Percentiles rank a stretch among this genome's conserved stretches.
phyloP scores from a whole-genome alignment of 2,113 vertebrate species.

The Anolis carolinensis region DNA sequence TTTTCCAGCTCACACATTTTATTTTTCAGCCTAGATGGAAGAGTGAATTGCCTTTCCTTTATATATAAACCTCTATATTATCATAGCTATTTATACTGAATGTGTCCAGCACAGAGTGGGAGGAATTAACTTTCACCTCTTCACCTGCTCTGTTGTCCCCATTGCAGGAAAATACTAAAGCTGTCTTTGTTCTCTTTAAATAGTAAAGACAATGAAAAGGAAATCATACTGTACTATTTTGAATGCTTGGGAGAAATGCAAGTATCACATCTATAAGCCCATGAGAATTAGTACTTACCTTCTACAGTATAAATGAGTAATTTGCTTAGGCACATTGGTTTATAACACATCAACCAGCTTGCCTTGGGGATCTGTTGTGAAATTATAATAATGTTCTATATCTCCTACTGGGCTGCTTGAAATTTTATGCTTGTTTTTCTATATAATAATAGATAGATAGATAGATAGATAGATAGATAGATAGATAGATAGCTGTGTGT shows the following conservation, averaged over 20 bases:
- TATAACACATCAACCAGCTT: not conserved
- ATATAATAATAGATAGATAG: not conserved
- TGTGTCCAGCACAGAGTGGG: not conserved
- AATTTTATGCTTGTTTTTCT: not conserved
- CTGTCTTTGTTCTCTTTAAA: not conserved
- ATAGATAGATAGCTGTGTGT: not conserved
- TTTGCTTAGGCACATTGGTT: not conserved
- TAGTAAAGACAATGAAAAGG: not conserved
- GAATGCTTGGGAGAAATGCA: not conserved
- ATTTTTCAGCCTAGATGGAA: not conserved
- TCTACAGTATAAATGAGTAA: accelerated
- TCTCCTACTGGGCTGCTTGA: no score
- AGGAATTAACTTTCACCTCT: not conserved
- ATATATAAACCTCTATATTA: not conserved
- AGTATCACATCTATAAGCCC: no score
- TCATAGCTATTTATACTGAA: not conserved
- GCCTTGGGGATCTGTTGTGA: not conserved
- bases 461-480: no score
- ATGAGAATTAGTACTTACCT: not conserved
- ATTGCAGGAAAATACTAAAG: not conserved
- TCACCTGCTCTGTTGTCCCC: not conserved
- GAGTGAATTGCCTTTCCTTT: not conserved
- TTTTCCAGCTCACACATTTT: no score
- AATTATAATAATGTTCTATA: not conserved
- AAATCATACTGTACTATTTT: not conserved